Evolutionary conservation across 2,888 invertebrate species (phyloP).

Genomic region (Noctua pronuba): DNA sequence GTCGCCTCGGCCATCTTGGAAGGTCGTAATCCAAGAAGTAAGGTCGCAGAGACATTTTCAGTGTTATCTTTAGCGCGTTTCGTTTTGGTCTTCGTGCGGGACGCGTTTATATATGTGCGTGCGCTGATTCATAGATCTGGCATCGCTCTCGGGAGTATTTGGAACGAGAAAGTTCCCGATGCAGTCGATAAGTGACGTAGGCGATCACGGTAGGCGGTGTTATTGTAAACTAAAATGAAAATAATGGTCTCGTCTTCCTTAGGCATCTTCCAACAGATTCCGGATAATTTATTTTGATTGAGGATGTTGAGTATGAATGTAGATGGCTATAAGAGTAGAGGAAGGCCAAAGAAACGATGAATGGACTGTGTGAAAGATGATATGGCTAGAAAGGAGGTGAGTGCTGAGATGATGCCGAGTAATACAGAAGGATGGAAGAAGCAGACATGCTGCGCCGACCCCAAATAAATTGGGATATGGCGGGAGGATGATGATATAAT

Average conservation of each 20-base stretch:
- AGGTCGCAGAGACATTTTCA: slow-evolving; percentile 81
- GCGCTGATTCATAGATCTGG: slow-evolving; percentile 61
- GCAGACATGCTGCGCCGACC: too few relatives aligned
- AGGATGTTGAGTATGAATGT: too few relatives aligned
- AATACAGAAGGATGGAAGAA: too few relatives aligned
- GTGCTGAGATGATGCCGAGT: too few relatives aligned
- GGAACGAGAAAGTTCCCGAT: slow-evolving; percentile 74
- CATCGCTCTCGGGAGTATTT: slow-evolving; percentile 63
- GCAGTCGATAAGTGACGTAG: slow-evolving; percentile 50
- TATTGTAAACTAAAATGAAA: background rate
- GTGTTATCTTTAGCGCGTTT: slow-evolving; percentile 58
- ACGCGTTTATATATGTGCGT: slow-evolving; percentile 57
- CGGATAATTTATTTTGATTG: background rate
- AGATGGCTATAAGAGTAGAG: too few relatives aligned
- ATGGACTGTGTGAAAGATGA: too few relatives aligned
- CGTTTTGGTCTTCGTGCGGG: slow-evolving; percentile 61
- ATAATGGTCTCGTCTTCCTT: background rate
- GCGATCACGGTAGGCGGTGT: background rate
- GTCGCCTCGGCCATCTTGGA: slow-evolving; percentile 81
- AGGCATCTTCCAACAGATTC: background rate
- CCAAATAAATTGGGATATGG: too few relatives aligned
- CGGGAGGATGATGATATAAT: background rate
- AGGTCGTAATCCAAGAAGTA: slow-evolving; percentile 82
- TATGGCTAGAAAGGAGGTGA: too few relatives aligned
- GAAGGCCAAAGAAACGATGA: too few relatives aligned